phyloP scores from a whole-genome alignment of 2,888 invertebrate genomes.

The Andrena chrysosceles region DNA sequence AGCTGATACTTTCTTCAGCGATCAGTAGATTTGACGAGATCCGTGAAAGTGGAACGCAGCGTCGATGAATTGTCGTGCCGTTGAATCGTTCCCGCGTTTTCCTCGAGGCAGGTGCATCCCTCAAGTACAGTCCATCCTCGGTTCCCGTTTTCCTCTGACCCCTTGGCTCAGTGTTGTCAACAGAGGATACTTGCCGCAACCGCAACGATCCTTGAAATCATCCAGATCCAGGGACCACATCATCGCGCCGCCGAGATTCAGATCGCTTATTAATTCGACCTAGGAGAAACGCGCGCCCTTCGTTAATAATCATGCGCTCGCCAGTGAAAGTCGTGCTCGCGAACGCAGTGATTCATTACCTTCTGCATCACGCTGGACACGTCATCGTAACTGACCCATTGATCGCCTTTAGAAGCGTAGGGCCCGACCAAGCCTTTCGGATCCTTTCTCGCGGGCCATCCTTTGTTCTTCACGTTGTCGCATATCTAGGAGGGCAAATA shows the following conservation, averaged over 20 bases:
- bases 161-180: constrained; percentile 88
- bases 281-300: constrained; percentile 79
- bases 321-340: neutral
- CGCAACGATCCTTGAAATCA: constrained; percentile 91
- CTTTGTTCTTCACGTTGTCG: constrained; percentile 90
- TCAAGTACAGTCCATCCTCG: constrained; percentile 58
- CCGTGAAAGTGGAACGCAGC: constrained; percentile 25
- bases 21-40: neutral
- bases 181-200: constrained; percentile 92
- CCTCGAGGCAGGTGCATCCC: neutral
- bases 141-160: constrained; percentile 40
- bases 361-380: constrained; percentile 89
- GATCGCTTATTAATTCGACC: constrained; percentile 90
- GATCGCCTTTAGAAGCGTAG: constrained; percentile 93
- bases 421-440: constrained; percentile 92
- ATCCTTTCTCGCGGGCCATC: constrained; percentile 93
- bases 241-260: constrained; percentile 94
- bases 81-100: constrained; percentile 5
- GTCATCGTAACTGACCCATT: constrained; percentile 97
- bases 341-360: constrained; percentile 80
- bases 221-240: constrained; percentile 96
- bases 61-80: constrained; percentile 14
- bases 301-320: neutral
- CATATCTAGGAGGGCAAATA: constrained; percentile 88
- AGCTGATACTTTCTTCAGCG: neutral